These are phyloP conservation scores for Clivina fossor DNA, from an alignment of 2,888 invertebrate genomes.

Conservation along the genomic window DNA sequence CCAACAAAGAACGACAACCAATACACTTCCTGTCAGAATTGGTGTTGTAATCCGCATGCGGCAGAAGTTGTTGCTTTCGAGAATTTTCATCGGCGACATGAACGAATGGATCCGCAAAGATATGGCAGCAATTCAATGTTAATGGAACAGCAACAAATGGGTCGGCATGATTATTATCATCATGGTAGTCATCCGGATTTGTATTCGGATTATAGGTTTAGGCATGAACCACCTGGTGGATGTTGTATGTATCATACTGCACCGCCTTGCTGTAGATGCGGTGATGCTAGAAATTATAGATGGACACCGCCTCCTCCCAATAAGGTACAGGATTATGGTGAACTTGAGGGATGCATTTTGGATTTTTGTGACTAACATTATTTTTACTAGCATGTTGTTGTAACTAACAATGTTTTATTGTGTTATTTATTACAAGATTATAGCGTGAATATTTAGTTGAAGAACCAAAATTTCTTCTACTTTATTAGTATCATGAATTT, in stretches of 20 bases:
- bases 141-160: constrained; percentile 44
- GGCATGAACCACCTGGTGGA: constrained; percentile 42
- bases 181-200: constrained; percentile 53
- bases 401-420: too few relatives aligned
- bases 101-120: constrained; percentile 53
- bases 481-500: too few relatives aligned
- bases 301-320: constrained; percentile 46
- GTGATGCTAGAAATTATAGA: constrained; percentile 46
- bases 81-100: constrained; percentile 62
- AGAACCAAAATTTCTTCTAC: too few relatives aligned
- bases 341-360: too few relatives aligned
- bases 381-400: too few relatives aligned
- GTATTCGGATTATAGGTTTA: constrained; percentile 41
- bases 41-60: constrained; percentile 48
- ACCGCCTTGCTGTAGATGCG: constrained; percentile 49
- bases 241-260: constrained; percentile 50
- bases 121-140: constrained; percentile 56
- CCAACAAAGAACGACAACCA: constrained; percentile 48
- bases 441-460: too few relatives aligned
- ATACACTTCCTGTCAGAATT: constrained; percentile 45
- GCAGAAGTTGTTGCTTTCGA: constrained; percentile 51
- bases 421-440: too few relatives aligned
- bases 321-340: too few relatives aligned
- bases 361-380: too few relatives aligned
- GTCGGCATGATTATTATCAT: constrained; percentile 36